phyloP scores from a whole-genome alignment of 2,888 invertebrate genomes.

The Altica lythri region DNA sequence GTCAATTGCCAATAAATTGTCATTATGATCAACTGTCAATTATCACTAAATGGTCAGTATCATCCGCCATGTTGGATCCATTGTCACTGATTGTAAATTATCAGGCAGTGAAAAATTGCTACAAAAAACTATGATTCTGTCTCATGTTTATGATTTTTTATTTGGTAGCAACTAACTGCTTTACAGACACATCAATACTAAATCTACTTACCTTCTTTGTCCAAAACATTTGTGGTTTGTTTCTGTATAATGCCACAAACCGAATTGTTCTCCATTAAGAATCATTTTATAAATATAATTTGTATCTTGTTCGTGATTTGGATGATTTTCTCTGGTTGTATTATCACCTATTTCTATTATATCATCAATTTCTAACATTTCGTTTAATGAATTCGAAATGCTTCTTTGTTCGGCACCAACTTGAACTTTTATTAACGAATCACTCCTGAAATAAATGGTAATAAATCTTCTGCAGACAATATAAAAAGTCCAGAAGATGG shows the following conservation, averaged over 20 bases:
- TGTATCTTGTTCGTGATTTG: slow-evolving; percentile 65
- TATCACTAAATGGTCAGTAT: too few species aligned
- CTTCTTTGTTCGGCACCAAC: slow-evolving; percentile 29
- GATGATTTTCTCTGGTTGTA: slow-evolving; percentile 43
- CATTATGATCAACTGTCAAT: too few species aligned
- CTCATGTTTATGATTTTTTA: too few species aligned
- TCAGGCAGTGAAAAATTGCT: too few species aligned
- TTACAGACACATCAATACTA: too few species aligned
- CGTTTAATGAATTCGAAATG: slow-evolving; percentile 24
- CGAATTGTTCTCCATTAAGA: slow-evolving; percentile 77
- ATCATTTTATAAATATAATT: slow-evolving; percentile 82
- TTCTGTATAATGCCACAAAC: slow-evolving; percentile 85
- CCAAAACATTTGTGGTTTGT: slow-evolving; percentile 62
- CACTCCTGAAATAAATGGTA: slow-evolving; percentile 36
- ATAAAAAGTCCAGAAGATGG: too few species aligned
- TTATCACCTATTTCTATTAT: slow-evolving; percentile 43
- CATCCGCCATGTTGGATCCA: too few species aligned
- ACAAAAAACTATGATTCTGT: too few species aligned
- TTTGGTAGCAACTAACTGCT: too few species aligned
- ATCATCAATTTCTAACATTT: slow-evolving; percentile 35
- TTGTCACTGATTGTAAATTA: too few species aligned
- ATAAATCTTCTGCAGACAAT: too few species aligned
- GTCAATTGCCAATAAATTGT: too few species aligned
- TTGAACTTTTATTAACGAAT: slow-evolving; percentile 39
- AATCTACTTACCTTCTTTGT: slow-evolving; percentile 45